Evolutionary conservation across 2,113 vertebrate species (phyloP).

Genomic region (Zeus faber): DNA sequence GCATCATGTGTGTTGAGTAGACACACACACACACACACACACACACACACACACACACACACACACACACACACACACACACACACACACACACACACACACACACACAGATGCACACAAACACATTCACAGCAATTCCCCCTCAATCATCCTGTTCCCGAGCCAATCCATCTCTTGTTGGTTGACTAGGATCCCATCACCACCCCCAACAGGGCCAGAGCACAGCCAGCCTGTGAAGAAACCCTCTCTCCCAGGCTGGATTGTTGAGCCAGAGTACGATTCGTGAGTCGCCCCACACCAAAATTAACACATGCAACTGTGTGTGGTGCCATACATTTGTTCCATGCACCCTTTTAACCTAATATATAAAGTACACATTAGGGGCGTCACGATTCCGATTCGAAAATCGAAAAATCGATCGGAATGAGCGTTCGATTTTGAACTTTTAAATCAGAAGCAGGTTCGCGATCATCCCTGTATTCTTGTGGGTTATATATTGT

Average conservation of each 20-base stretch:
- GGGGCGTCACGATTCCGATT: no score
- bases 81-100: constrained; percentile 3
- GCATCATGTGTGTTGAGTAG: constrained; percentile 23
- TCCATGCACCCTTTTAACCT: constrained; percentile 18
- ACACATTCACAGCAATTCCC: no score
- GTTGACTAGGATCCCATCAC: constrained; percentile 71
- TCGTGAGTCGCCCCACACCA: constrained; percentile 44
- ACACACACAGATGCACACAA: constrained; percentile 36
- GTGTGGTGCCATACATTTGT: constrained; percentile 17
- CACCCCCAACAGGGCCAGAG: constrained; percentile 62
- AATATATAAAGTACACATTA: no score
- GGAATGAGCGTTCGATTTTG: no score
- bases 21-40: constrained; percentile 33
- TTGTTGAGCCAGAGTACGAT: constrained; percentile 59
- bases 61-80: constrained; percentile 5
- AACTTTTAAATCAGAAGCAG: no score
- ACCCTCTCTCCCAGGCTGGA: constrained; percentile 40
- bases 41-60: constrained; percentile 16
- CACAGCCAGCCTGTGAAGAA: constrained; percentile 55
- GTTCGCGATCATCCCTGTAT: no score
- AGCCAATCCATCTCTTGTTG: constrained; percentile 65
- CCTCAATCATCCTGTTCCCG: constrained; percentile 55
- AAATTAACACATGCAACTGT: constrained; percentile 40
- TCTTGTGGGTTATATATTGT: no score
- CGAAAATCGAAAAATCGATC: no score